Percentiles rank a stretch among this genome's conserved stretches.
phyloP scores from a whole-genome alignment of 2,113 vertebrate genomes.

The Scatophagus argus region DNA sequence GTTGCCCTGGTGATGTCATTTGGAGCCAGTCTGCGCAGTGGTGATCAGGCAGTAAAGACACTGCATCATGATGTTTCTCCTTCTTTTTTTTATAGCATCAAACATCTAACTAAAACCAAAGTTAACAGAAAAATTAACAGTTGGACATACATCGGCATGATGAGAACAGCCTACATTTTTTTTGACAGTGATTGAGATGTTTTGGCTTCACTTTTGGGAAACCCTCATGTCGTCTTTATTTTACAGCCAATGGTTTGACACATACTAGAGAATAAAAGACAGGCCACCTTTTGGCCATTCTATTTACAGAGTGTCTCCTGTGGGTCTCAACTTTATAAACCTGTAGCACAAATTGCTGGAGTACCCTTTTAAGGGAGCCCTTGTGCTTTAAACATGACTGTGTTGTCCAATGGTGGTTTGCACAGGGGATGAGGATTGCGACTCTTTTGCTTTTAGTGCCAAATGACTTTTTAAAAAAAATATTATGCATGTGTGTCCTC shows the following conservation, averaged over 20 bases:
- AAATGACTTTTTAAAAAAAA: constrained; percentile 27
- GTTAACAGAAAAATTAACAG: too few species aligned
- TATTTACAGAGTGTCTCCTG: background rate
- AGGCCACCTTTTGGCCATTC: background rate
- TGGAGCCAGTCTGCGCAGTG: too few species aligned
- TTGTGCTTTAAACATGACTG: constrained; percentile 1
- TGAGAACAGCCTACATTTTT: too few species aligned
- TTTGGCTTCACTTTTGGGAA: background rate
- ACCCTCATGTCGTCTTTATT: too few species aligned
- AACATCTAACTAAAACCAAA: too few species aligned
- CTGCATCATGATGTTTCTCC: too few species aligned
- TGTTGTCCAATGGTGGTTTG: background rate
- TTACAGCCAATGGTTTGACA: too few species aligned
- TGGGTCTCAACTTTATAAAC: background rate
- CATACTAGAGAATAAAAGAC: background rate
- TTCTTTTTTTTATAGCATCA: too few species aligned
- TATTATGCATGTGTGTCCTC: background rate
- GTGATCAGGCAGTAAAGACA: too few species aligned
- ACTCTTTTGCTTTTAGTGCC: background rate
- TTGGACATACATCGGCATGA: too few species aligned
- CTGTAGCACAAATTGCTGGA: background rate
- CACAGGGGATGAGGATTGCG: background rate
- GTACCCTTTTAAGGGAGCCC: background rate
- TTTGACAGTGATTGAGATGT: too few species aligned
- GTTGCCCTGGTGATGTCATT: too few species aligned